Conservation (phyloP, 2,888 invertebrate genomes). For the Standfussiana lucernea region DNA sequence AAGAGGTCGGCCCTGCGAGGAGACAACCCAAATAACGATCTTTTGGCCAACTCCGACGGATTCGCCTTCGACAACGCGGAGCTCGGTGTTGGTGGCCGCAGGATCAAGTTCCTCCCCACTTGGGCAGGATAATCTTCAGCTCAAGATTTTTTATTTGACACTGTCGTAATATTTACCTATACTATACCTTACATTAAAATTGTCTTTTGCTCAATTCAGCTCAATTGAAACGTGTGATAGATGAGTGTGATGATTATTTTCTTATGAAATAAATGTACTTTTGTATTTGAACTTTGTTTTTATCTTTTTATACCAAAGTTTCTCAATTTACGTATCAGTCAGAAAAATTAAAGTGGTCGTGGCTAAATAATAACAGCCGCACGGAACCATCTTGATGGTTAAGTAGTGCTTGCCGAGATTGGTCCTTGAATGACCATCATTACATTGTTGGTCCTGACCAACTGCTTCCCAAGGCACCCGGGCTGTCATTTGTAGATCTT, state of each 20-base stretch:
- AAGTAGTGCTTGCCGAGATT: background rate
- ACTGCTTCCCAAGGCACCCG: no score
- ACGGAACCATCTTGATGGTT: background rate
- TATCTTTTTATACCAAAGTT: background rate
- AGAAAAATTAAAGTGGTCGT: background rate
- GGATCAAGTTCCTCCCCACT: slow-evolving; percentile 86
- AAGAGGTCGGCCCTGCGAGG: slow-evolving; percentile 82
- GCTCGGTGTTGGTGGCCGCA: slow-evolving; percentile 80
- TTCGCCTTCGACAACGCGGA: slow-evolving; percentile 78
- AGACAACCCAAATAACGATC: slow-evolving; percentile 82
- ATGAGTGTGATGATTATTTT: slow-evolving; percentile 28
- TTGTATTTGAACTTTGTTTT: slow-evolving; percentile 30
- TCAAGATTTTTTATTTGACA: background rate
- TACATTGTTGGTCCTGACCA: background rate
- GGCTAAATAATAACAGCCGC: background rate
- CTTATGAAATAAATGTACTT: slow-evolving; percentile 52
- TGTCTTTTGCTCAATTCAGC: slow-evolving; percentile 13
- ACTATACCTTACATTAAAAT: slow-evolving; percentile 4
- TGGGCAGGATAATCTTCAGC: slow-evolving; percentile 80
- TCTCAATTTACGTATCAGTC: background rate
- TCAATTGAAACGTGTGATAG: slow-evolving; percentile 16
- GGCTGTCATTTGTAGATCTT: background rate
- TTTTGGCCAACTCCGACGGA: slow-evolving; percentile 82
- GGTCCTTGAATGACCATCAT: background rate
- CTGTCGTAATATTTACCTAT: background rate